Evolutionary conservation across 2,888 invertebrate genomes (phyloP), one percentile per base, ranked within the genome.

Genomic region (Galerucella nymphaeae): DNA sequence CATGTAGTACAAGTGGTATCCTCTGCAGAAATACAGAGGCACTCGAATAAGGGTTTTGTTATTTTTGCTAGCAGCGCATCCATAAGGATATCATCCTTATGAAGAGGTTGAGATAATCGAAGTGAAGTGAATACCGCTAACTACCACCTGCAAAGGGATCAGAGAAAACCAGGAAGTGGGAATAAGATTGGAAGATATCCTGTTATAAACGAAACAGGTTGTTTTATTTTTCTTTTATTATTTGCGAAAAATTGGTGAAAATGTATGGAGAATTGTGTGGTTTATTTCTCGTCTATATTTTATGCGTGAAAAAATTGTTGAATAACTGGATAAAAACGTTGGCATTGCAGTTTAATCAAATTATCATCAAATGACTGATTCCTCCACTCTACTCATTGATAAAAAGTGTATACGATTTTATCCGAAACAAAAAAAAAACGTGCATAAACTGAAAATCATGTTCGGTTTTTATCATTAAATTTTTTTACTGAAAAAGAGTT

Each of bases 71-170:
- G 76, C 79, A 77, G 77, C 77, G 80, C 73, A 79, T 77, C 79
- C 75, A 76, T 79, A 77, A 80, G 79, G 77, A 80, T 79, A 81
- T 82, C 81, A 80, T 81, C 79, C 80, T 72, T 69, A 75, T 83
- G 80, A 81, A 83, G 82, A 81, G 82, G 82, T 82, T 80, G 79
- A 81, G 82, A 82, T 83, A 83, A 82, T 81, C 83, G 81, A 81
- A 81, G 76, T 79, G 79, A 78, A 78, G 78, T 41, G 72, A 62
- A 53, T 67, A 41, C 73, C 66, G 61, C 70, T 67, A 71, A 72
- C 70, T 70, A 65, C 64, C 59, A 67, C 72, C 72, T 63, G 58
- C 70, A 62, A 73, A 73, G 58, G 64, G 58, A 70, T 55, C 58
- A 57, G 30, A 23, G n/a, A 38, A 59, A 59, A 9, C 8, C 30